Conservation (phyloP, 2,888 invertebrate species). For the Brachypalpus laphriformis region DNA sequence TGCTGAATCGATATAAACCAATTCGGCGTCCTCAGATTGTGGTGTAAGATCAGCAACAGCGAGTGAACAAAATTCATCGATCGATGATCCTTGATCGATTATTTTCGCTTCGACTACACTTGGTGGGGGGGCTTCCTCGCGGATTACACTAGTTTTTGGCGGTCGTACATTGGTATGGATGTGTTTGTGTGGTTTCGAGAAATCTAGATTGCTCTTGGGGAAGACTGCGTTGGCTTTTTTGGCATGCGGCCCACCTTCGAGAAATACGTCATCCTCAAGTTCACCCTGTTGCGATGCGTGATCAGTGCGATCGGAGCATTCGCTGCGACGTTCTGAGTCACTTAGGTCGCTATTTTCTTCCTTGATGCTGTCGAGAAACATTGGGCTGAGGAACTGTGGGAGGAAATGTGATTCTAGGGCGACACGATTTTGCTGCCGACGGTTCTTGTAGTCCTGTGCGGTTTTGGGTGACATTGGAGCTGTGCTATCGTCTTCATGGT, state of each 20-base stretch:
- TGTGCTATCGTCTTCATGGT: slow-evolving; percentile 31
- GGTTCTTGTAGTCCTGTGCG: slow-evolving; percentile 81
- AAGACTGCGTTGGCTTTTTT: slow-evolving; percentile 81
- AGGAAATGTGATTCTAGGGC: slow-evolving; percentile 85
- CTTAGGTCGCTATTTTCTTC: slow-evolving; percentile 90
- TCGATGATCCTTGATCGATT: slow-evolving; percentile 83
- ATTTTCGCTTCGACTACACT: slow-evolving; percentile 86
- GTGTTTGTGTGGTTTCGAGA: slow-evolving; percentile 78
- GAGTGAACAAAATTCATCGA: slow-evolving; percentile 85
- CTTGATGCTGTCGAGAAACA: slow-evolving; percentile 90
- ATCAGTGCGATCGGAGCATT: slow-evolving; percentile 75
- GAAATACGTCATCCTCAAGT: slow-evolving; percentile 82
- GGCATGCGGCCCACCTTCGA: slow-evolving; percentile 78
- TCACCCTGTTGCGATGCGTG: slow-evolving; percentile 69
- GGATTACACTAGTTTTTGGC: slow-evolving; percentile 77
- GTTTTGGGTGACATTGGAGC: slow-evolving; percentile 68
- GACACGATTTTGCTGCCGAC: slow-evolving; percentile 84
- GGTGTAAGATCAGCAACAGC: slow-evolving; percentile 83
- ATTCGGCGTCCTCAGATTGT: slow-evolving; percentile 86
- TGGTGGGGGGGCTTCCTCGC: slow-evolving; percentile 82
- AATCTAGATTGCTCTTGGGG: slow-evolving; percentile 82
- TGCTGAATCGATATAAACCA: slow-evolving; percentile 88
- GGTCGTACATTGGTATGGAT: slow-evolving; percentile 49
- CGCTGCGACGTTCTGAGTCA: slow-evolving; percentile 84
- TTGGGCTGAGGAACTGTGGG: slow-evolving; percentile 85